These are phyloP conservation scores for Erinaceus europaeus DNA, from an alignment of 2,113 vertebrate genomes.

Conservation along the genomic window DNA sequence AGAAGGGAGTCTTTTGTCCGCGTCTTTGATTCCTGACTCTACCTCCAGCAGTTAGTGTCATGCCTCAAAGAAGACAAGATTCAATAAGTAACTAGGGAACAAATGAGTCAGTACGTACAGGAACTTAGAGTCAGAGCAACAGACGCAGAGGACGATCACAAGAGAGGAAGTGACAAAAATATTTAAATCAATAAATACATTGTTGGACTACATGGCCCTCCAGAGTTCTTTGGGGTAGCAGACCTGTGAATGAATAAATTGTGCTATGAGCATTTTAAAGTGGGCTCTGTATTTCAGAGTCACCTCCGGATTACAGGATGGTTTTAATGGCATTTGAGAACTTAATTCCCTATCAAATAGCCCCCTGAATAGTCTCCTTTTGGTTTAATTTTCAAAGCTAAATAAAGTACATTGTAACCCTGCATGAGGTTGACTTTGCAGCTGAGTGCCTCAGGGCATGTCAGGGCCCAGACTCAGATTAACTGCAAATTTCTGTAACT, in stretches of 20 bases:
- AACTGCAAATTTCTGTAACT: conserved; percentile 47
- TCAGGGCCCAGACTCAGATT: conserved; percentile 10
- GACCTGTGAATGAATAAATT: conserved; percentile 41
- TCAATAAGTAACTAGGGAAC: neutral
- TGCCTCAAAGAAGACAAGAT: neutral
- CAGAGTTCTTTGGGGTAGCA: neutral
- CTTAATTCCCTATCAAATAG: conserved; percentile 64
- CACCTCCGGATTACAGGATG: conserved; percentile 56
- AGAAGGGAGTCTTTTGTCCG: neutral
- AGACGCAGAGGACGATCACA: conserved; percentile 13
- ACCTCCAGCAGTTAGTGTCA: neutral
- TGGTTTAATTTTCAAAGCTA: conserved; percentile 70
- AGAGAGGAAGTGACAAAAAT: conserved; percentile 50
- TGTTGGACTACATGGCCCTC: conserved; percentile 36
- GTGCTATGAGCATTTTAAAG: conserved; percentile 28
- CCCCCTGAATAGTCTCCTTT: conserved; percentile 49
- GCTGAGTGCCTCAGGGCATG: conserved; percentile 46
- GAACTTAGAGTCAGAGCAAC: neutral
- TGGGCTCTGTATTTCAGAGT: conserved; percentile 60
- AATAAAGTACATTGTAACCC: conserved; percentile 47
- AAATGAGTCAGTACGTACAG: neutral
- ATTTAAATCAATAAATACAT: conserved; percentile 52
- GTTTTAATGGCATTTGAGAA: conserved; percentile 72
- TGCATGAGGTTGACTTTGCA: conserved; percentile 10
- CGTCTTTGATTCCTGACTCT: neutral